Evolutionary conservation across 2,888 invertebrate genomes (phyloP).

Genomic region (Heliconius sara): DNA sequence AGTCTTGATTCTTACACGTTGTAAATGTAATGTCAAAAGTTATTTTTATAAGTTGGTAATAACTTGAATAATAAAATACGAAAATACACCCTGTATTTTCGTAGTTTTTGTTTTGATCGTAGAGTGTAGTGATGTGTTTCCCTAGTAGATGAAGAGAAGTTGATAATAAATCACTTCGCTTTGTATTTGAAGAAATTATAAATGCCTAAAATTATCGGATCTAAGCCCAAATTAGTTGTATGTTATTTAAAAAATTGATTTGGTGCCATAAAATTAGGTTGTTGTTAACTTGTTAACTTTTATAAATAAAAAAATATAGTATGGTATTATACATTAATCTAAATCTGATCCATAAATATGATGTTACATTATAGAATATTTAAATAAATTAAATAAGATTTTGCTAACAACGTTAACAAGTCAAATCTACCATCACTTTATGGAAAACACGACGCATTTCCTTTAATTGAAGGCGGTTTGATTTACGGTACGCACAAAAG

Average conservation of each 20-base stretch:
- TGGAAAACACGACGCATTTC: slow-evolving; percentile 27
- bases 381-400: slow-evolving; percentile 20
- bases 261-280: too few relatives aligned
- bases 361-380: neutral
- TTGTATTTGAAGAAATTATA: too few relatives aligned
- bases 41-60: slow-evolving; percentile 3
- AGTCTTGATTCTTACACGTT: neutral
- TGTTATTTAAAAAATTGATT: too few relatives aligned
- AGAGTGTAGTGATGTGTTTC: too few relatives aligned
- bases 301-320: too few relatives aligned
- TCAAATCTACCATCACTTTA: slow-evolving; percentile 11
- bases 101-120: neutral
- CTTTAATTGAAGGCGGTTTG: slow-evolving; percentile 53
- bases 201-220: too few relatives aligned
- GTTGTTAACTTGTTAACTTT: too few relatives aligned
- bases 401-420: slow-evolving; percentile 46
- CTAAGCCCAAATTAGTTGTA: too few relatives aligned
- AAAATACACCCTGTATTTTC: too few relatives aligned
- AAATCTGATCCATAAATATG: neutral
- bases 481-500: slow-evolving; percentile 73
- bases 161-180: too few relatives aligned
- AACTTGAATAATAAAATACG: slow-evolving; percentile 1
- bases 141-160: too few relatives aligned
- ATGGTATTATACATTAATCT: too few relatives aligned
- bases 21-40: neutral